Evolutionary conservation across 2,113 vertebrate species (phyloP).

Genomic region (Pycnonotus jocosus): DNA sequence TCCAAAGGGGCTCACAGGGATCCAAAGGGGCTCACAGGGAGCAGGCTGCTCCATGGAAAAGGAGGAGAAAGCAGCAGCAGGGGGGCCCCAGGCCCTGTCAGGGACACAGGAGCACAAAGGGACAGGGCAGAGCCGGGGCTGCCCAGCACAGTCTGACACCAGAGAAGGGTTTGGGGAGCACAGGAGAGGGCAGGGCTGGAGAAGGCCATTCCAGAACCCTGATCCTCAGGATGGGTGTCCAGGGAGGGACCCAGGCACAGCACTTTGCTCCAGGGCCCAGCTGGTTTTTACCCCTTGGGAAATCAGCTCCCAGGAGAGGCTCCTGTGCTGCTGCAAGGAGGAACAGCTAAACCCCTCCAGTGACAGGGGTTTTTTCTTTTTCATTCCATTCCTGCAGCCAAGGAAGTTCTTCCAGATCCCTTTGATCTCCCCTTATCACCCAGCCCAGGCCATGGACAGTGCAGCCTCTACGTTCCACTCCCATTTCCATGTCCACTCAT

Average conservation of each 20-base stretch:
- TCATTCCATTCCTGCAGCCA: background rate
- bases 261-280: background rate
- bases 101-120: fast-evolving
- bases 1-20: too few species aligned
- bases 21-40: background rate
- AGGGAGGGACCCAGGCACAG: background rate
- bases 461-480: background rate
- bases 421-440: background rate
- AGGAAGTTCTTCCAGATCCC: background rate
- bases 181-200: background rate
- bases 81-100: background rate
- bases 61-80: fast-evolving
- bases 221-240: background rate
- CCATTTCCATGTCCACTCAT: background rate
- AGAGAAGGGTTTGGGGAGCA: background rate
- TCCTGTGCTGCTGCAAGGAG: background rate
- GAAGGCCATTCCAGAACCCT: fast-evolving
- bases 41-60: background rate
- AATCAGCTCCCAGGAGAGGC: background rate
- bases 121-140: fast-evolving
- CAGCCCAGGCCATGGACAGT: fast-evolving
- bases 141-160: background rate
- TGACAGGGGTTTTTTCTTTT: background rate
- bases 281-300: background rate
- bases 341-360: background rate